Base-by-base conservation (phyloP, 2,113 vertebrate genomes). In the Empidonax alnorum region DNA sequence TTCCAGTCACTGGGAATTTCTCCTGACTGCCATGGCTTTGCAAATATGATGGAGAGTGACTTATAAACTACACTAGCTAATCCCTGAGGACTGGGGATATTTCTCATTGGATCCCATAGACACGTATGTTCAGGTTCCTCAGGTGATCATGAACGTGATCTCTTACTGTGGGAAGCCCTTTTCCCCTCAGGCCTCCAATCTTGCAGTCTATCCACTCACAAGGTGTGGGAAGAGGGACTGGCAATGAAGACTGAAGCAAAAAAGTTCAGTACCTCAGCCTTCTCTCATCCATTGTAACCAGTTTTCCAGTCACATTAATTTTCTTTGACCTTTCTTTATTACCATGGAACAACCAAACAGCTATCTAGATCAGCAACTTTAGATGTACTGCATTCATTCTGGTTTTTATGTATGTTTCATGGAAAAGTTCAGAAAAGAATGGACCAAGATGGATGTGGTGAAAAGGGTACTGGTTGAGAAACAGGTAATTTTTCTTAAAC, bases 281-380 rank as follows among this genome's bases (percentile, higher is more conserved):
- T 58, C 23, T 87, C 25, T 66, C 24, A 33, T 41, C 24, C 2
- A 0, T 49, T 61, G 5, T 66, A 81, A 67, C 13, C 2, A 2
- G 19, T 23, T 67, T 85, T 47, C 22, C 25, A 27, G 42, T 50
- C 0, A 0, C 46, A 5, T 18, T 66, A n/a, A 52, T 68, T 79
- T 75, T 84, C 17, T 80, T 49, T 61, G 25, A 62, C 10, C 28
- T 62, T 72, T 87, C 44, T 65, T 79, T 72, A 67, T 80, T 82
- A 30, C 10, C 9, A 14, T 9, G 14, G 13, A 74, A 12, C 22
- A 84, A 71, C 10, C 21, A 33, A 55, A 5, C 25, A 67, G 14
- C 16, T 63, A 5, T 73, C 31, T 44, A 33, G 31, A 59, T 53
- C 67, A 90, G 61, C 9, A 75, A 8, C 6, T 63, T 78, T 42